These are phyloP conservation scores for Virgularia gustaviana DNA, from an alignment of 92 coral and sea anemone genomes.

Conservation along the genomic window DNA sequence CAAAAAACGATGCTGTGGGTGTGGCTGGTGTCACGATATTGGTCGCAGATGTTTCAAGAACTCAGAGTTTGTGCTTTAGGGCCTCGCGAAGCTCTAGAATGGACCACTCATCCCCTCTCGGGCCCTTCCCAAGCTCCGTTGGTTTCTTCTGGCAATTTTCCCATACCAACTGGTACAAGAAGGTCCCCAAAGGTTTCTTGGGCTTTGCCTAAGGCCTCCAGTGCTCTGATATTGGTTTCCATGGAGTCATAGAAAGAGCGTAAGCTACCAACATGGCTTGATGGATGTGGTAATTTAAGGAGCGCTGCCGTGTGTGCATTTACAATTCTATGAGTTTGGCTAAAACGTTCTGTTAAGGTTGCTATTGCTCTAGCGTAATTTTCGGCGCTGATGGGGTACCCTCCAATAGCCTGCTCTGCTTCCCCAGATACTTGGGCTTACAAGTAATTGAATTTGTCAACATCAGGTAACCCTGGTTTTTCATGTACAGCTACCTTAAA, in stretches of 20 bases:
- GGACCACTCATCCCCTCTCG: conserved; percentile 33
- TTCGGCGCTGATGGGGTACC: neutral
- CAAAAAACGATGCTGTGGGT: neutral
- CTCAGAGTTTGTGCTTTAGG: neutral
- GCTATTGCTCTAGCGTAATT: neutral
- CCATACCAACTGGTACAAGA: conserved; percentile 33
- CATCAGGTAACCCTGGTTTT: neutral
- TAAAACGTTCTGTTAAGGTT: conserved; percentile 31
- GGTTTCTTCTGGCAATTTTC: conserved; percentile 20
- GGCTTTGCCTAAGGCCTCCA: conserved; percentile 41
- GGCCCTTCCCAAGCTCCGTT: conserved; percentile 34
- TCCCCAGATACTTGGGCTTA: neutral
- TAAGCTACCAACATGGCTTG: neutral
- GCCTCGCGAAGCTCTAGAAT: neutral
- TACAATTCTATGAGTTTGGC: conserved; percentile 11
- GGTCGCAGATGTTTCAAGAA: neutral
- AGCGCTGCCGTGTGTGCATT: conserved; percentile 49
- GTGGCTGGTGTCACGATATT: neutral
- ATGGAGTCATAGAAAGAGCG: conserved; percentile 21
- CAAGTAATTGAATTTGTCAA: neutral
- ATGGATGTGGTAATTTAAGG: neutral
- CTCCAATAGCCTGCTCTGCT: conserved; percentile 5
- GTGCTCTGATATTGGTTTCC: conserved; percentile 40
- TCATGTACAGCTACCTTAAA: neutral
- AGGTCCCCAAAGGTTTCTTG: conserved; percentile 43